Evolutionary conservation across 1,140 invertebrate genomes (phyloP), one percentile per base, ranked within the genome.

Genomic region (Drosophila parvula): DNA sequence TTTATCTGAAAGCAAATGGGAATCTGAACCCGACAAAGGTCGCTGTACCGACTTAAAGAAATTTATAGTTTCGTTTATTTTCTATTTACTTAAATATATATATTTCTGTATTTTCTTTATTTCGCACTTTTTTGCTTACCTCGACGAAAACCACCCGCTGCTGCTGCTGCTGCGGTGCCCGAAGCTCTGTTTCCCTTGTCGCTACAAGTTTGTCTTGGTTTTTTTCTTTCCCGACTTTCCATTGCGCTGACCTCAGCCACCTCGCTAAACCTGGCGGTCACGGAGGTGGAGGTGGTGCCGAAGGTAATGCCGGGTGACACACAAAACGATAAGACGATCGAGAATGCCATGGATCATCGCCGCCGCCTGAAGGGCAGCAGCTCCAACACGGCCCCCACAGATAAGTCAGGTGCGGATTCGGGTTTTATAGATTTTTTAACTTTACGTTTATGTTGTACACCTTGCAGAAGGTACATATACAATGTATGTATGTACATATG

Each of bases 191-290:
- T 73, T 70, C 27, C 48, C 67, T 27, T 73, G 67, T 73, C 36
- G 36, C 36, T 47, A 73, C 69, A 59, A 73, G 65, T 27, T 51
- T n/a, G 38, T n/a, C 5, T 40, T 4, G 14, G 14, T 55, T 38
- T 38, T 27, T 36, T 22, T 38, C 6, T 38, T 34, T 34, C 1
- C 11, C 16, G 16, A 6, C 30, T 51, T 22, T 12, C 16, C 58
- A 58, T 11, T 2, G 38, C 32, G 67, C 69, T 73, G 69, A 73
- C 34, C 69, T 73, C 69, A 73, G 69, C 69, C 53, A 50, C 30
- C 14, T 47, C 12, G 11, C 16, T 12, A n/a, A 30, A 22, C 6
- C 2, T 6, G 43, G 4, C 2, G 16, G 43, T 10, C 43, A 44
- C 4, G 28, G 10, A 9, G 32, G 47, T 50, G 41, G 11, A 9